Percentiles rank a stretch among this genome's conserved stretches.
These are phyloP conservation scores for Pangasius macronema DNA, from an alignment of 2,797 vertebrate genomes.

Conservation along the genomic window DNA sequence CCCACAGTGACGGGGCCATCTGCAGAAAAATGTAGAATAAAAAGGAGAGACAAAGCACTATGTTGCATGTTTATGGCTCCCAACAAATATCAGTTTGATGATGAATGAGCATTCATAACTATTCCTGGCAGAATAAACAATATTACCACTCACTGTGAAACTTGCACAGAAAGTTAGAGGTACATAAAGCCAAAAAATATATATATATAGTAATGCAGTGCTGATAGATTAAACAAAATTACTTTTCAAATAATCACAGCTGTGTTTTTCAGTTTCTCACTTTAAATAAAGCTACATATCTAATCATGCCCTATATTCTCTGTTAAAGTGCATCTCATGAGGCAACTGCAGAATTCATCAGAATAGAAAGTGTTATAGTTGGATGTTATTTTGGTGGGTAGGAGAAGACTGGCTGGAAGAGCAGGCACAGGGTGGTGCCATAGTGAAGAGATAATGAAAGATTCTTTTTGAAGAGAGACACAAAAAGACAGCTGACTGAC, in stretches of 20 bases:
- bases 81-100: not conserved
- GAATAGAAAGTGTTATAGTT: not conserved
- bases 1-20: constrained; percentile 88
- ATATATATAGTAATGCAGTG: not conserved
- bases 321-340: not conserved
- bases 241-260: not conserved
- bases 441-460: constrained; percentile 19
- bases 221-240: not conserved
- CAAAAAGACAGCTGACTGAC: constrained; percentile 14
- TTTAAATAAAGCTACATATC: not conserved
- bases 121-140: constrained; percentile 17
- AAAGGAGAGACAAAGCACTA: not conserved
- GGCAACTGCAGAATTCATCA: not conserved
- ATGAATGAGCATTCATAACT: constrained; percentile 8
- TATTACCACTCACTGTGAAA: constrained; percentile 5
- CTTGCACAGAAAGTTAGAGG: constrained; percentile 4
- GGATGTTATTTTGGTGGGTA: not conserved
- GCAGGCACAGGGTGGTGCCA: constrained; percentile 1
- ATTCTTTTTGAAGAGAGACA: not conserved
- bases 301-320: not conserved
- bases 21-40: constrained; percentile 50
- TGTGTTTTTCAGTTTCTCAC: not conserved
- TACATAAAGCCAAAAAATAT: not conserved
- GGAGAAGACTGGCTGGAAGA: constrained; percentile 1
- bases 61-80: constrained; percentile 3